These are phyloP conservation scores for Oncorhynchus kisutch DNA, from an alignment of 2,113 vertebrate species.

Conservation along the genomic window DNA sequence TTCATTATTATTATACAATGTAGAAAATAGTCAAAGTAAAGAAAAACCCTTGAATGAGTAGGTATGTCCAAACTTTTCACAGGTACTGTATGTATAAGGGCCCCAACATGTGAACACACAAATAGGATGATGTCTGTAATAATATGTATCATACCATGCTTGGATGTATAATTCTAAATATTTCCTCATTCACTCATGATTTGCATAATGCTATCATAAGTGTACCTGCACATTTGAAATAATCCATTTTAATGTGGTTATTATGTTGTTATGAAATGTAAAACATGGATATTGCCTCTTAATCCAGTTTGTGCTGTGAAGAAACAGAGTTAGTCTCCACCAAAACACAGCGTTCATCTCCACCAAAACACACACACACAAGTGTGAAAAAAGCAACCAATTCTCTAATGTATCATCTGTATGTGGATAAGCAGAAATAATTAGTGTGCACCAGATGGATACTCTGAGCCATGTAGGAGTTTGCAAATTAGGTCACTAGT, in stretches of 20 bases:
- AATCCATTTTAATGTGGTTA: neutral
- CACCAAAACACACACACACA: neutral
- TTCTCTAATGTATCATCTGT: neutral
- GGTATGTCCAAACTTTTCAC: no score
- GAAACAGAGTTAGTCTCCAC: neutral
- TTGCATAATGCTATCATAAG: neutral
- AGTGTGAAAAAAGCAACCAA: neutral
- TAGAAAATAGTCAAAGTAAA: no score
- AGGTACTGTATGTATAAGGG: slow-evolving; percentile 18
- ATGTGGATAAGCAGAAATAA: neutral
- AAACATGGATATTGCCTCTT: neutral
- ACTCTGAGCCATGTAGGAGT: neutral
- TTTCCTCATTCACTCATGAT: neutral
- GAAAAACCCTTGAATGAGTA: no score
- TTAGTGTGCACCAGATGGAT: slow-evolving; percentile 12
- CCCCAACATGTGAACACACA: slow-evolving; percentile 39
- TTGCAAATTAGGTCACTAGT: slow-evolving; percentile 1
- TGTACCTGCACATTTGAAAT: neutral
- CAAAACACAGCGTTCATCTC: neutral
- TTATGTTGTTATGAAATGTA: no score
- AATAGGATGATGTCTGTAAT: neutral
- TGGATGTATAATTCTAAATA: neutral
- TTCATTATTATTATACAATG: no score
- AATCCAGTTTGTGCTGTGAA: neutral
- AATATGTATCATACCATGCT: neutral